Conservation (phyloP, 2,113 vertebrate species). For the Scophthalmus maximus region DNA sequence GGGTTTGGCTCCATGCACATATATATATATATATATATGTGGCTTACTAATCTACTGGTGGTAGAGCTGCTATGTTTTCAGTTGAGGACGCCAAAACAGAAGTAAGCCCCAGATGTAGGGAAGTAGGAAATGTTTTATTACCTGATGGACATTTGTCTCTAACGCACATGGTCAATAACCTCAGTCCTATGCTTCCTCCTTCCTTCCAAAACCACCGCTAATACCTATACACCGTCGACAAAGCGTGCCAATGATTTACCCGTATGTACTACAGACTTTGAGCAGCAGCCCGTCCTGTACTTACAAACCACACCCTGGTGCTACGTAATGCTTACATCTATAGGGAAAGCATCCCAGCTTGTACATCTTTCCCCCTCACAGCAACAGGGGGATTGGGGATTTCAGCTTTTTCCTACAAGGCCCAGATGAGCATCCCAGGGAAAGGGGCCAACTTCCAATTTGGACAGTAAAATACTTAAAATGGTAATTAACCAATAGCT, state of each 20-base stretch:
- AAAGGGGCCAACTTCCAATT: conserved; percentile 39
- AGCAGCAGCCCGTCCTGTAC: conserved; percentile 2
- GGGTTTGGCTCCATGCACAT: background rate
- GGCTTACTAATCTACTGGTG: background rate
- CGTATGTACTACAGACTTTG: conserved; percentile 37
- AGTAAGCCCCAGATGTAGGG: background rate
- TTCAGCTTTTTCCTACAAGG: conserved; percentile 56
- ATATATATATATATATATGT: no score
- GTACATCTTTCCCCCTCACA: conserved; percentile 27
- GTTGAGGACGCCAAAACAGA: background rate
- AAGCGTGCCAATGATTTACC: conserved; percentile 50
- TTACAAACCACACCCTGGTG: conserved; percentile 39
- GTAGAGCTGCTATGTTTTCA: background rate
- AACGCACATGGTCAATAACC: background rate
- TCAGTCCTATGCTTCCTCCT: background rate
- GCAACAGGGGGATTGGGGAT: conserved; percentile 48
- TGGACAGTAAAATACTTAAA: no score
- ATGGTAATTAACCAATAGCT: no score
- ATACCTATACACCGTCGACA: conserved; percentile 21
- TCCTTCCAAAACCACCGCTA: conserved; percentile 46
- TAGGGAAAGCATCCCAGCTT: conserved; percentile 42
- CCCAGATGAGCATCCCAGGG: conserved; percentile 69
- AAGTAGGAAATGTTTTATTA: conserved; percentile 17
- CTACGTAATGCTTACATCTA: conserved; percentile 45
- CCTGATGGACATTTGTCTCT: conserved; percentile 15